phyloP scores from a whole-genome alignment of 2,797 vertebrate species.

The Calcarius lapponicus region DNA sequence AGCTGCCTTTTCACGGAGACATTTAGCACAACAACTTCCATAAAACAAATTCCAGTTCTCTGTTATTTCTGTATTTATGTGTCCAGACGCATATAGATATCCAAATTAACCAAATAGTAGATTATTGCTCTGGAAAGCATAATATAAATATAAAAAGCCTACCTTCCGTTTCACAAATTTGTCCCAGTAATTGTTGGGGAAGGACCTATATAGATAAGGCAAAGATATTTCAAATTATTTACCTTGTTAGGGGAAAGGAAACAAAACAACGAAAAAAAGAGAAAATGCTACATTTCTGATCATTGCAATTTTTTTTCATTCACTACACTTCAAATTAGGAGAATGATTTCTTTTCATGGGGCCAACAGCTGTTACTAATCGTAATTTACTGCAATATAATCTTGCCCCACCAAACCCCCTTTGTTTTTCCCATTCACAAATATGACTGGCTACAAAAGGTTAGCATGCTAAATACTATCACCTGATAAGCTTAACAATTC shows the following conservation, averaged over 20 bases:
- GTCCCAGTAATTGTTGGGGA: slow-evolving; percentile 99
- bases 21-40: not conserved
- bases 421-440: not conserved
- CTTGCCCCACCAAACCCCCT: too few species aligned
- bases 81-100: not conserved
- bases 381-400: not conserved
- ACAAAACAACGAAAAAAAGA: not conserved
- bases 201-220: slow-evolving; percentile 84
- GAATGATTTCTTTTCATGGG: not conserved
- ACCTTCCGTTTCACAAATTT: slow-evolving; percentile 99
- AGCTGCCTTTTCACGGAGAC: not conserved
- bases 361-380: not conserved
- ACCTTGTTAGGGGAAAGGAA: not conserved
- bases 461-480: not conserved
- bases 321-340: not conserved
- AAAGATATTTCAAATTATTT: slow-evolving; percentile 25
- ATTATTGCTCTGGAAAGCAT: not conserved
- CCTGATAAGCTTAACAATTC: not conserved
- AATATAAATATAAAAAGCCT: slow-evolving; percentile 56
- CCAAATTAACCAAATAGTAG: not conserved
- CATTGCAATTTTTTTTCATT: not conserved
- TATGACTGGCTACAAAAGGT: not conserved
- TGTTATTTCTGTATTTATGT: not conserved
- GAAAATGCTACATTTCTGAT: not conserved
- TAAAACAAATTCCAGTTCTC: not conserved